phyloP scores from a whole-genome alignment of 2,113 vertebrate species.

The Dicaeum eximium region DNA sequence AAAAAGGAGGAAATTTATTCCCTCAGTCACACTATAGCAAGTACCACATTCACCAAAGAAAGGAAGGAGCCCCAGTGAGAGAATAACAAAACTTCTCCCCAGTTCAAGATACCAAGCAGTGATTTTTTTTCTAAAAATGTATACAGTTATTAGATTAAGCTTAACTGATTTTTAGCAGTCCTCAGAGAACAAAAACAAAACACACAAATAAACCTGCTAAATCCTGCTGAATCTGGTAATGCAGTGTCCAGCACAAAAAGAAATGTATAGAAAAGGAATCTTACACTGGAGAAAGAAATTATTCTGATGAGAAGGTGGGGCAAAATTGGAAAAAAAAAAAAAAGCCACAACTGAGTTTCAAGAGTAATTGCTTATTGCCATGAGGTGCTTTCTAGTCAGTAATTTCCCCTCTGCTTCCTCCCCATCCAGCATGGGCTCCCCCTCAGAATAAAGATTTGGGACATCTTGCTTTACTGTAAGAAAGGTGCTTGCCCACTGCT shows the following conservation, averaged over 20 bases:
- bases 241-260: neutral
- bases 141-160: neutral
- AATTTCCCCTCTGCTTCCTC: neutral
- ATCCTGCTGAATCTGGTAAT: neutral
- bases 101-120: neutral
- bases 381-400: neutral
- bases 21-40: neutral
- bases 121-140: neutral
- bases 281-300: neutral
- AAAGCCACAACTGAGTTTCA: neutral
- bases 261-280: neutral
- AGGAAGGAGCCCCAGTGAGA: neutral
- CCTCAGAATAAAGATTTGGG: neutral
- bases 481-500: neutral
- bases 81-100: neutral
- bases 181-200: neutral
- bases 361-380: neutral
- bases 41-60: neutral
- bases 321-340: neutral
- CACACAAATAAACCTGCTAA: neutral
- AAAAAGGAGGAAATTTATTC: neutral
- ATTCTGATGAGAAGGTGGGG: neutral
- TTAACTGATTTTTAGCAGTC: neutral
- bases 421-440: neutral
- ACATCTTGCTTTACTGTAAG: neutral